Evolutionary conservation across 2,113 vertebrate species (phyloP).

Genomic region (Acanthochromis polyacanthus): DNA sequence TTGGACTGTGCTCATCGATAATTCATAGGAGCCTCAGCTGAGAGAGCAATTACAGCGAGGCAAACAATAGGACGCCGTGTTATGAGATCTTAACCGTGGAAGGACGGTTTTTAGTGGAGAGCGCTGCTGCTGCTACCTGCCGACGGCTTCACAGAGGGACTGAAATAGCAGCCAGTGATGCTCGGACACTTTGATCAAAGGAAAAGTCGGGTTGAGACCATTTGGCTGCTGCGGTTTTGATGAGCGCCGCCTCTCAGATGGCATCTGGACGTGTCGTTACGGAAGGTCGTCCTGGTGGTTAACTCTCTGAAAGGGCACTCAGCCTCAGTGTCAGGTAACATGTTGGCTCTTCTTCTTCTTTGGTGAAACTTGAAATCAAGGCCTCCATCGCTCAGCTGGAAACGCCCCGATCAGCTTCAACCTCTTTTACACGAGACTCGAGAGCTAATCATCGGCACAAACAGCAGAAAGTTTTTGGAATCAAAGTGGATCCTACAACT

Average conservation of each 20-base stretch:
- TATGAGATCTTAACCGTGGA: conserved; percentile 23
- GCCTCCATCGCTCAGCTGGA: background rate
- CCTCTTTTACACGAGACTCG: background rate
- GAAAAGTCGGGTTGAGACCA: conserved; percentile 64
- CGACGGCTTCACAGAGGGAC: conserved; percentile 25
- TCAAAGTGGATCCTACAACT: no score
- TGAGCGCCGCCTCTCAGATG: conserved; percentile 67
- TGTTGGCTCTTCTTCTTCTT: conserved; percentile 36
- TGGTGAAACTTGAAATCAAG: conserved; percentile 55
- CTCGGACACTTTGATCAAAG: conserved; percentile 72
- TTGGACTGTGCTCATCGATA: conserved; percentile 47
- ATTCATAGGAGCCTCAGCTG: conserved; percentile 46
- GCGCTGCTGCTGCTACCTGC: background rate
- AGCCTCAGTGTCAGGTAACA: conserved; percentile 69
- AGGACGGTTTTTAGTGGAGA: conserved; percentile 9
- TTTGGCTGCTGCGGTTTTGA: conserved; percentile 76
- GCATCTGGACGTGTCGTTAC: conserved; percentile 68
- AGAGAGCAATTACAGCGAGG: conserved; percentile 49
- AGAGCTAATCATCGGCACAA: conserved; percentile 4
- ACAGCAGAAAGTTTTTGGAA: background rate
- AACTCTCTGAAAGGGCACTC: conserved; percentile 72
- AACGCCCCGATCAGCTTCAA: background rate
- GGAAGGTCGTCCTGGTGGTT: conserved; percentile 75
- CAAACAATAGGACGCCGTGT: conserved; percentile 29
- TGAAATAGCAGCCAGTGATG: conserved; percentile 68